These are phyloP conservation scores for Pardosa pseudoannulata DNA, from an alignment of 2,888 invertebrate genomes.

Conservation along the genomic window DNA sequence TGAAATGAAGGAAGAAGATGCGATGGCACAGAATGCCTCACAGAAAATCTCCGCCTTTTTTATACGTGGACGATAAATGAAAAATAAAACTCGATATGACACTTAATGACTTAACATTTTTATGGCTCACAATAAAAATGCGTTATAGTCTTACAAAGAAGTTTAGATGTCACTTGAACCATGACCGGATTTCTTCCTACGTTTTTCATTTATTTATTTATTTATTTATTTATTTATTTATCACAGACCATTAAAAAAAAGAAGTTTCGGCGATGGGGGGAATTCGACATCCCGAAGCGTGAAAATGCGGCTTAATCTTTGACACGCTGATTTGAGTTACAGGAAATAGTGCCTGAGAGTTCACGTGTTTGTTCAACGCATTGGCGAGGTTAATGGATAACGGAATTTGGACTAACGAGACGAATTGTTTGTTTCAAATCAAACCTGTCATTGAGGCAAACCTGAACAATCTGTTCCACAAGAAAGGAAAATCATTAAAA, in stretches of 20 bases:
- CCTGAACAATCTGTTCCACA: no score
- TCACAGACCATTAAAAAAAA: not conserved
- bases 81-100: no score
- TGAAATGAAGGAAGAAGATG: no score
- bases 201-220: no score
- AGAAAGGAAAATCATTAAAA: no score
- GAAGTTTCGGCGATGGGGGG: not conserved
- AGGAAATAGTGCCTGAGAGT: not conserved
- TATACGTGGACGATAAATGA: no score
- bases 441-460: no score
- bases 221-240: no score
- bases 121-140: not conserved
- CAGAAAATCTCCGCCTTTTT: no score
- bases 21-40: no score
- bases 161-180: not conserved
- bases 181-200: not conserved
- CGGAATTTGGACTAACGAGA: not conserved
- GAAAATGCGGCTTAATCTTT: not conserved
- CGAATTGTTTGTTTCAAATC: no score
- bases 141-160: no score
- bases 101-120: not conserved
- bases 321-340: not conserved
- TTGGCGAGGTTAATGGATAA: constrained; percentile 1
- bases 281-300: not conserved
- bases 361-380: not conserved